These are phyloP conservation scores for Apoda limacodes DNA, from an alignment of 2,888 invertebrate species.

Conservation along the genomic window DNA sequence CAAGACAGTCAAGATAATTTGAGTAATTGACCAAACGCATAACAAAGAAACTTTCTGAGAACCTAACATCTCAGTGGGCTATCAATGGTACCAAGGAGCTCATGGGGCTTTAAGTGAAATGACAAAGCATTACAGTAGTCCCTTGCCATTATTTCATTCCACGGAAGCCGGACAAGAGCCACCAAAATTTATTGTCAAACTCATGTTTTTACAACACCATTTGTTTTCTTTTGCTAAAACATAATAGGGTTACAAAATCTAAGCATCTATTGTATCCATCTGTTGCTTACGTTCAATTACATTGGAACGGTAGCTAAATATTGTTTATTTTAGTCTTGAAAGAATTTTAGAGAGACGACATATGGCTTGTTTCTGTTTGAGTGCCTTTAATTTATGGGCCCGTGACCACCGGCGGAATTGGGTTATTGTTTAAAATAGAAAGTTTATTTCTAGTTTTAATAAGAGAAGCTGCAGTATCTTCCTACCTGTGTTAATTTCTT, in stretches of 20 bases:
- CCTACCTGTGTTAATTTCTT: slow-evolving; percentile 40
- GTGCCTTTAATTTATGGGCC: slow-evolving; percentile 50
- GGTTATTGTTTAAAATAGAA: slow-evolving; percentile 53
- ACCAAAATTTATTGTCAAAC: slow-evolving; percentile 38
- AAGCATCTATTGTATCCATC: slow-evolving; percentile 46
- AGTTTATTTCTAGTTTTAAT: slow-evolving; percentile 27
- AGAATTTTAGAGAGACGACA: slow-evolving; percentile 55
- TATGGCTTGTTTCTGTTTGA: slow-evolving; percentile 47
- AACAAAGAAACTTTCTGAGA: too few relatives aligned
- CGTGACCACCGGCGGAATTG: slow-evolving; percentile 46
- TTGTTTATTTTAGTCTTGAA: slow-evolving; percentile 60
- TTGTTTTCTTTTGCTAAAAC: slow-evolving; percentile 48
- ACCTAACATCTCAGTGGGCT: slow-evolving; percentile 37
- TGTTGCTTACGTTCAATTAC: slow-evolving; percentile 45
- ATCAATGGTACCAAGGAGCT: slow-evolving; percentile 38
- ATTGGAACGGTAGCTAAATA: slow-evolving; percentile 59
- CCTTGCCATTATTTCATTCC: slow-evolving; percentile 43
- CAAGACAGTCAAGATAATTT: too few relatives aligned
- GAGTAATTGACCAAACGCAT: too few relatives aligned
- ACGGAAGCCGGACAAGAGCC: slow-evolving; percentile 46
- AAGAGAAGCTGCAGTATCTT: slow-evolving; percentile 20
- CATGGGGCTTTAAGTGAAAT: slow-evolving; percentile 37
- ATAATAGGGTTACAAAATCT: slow-evolving; percentile 53
- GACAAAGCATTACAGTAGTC: slow-evolving; percentile 46
- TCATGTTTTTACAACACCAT: slow-evolving; percentile 42